Evolutionary conservation across 2,888 invertebrate species (phyloP), one percentile per base, ranked within the genome.

Genomic region (Idaea straminata): DNA sequence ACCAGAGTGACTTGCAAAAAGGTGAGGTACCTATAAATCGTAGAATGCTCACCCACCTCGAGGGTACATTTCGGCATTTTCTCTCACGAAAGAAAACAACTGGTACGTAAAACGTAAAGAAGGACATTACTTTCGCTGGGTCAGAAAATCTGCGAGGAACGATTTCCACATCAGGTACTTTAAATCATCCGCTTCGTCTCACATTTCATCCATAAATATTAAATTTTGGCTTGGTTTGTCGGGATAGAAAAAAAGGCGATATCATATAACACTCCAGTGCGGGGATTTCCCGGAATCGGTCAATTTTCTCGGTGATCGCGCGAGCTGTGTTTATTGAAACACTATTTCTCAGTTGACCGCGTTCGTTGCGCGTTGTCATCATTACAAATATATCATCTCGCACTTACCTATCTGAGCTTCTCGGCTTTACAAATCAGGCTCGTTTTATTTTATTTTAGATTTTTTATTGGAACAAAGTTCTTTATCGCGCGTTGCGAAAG

Each of bases 141-240:
- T 91, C 91, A 91, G 89, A 91, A 91, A 91, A 91, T 91, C 89
- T 89, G 87, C 86, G 87, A 88, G 83, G 81, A 88, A 87, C 88
- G 84, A 89, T 91, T 92, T 91, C 87, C 89, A 91, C 92, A 88
- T 92, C 88, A 88, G 88, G 88, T 88, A 89, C 87, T 91, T 91
- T 90, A 91, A 91, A 92, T 92, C 92, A 91, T 91, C 78, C 88
- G 91, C 91, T 86, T 82, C 85, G 91, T 86, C 86, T 91, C 89
- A 92, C 90, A 90, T 90, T 91, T 91, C 90, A 88, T 88, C 91
- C 88, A 91, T 92, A 92, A 92, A 92, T 92, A 91, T 91, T 91
- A 92, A 92, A 91, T 89, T 87, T 88, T 86, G 86, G 84, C 86
- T 86, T 82, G 86, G 87, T 84, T 47, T 84, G 83, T 81, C 80